Conservation (phyloP, 2,113 vertebrate species). For the Syngnathus typhle region DNA sequence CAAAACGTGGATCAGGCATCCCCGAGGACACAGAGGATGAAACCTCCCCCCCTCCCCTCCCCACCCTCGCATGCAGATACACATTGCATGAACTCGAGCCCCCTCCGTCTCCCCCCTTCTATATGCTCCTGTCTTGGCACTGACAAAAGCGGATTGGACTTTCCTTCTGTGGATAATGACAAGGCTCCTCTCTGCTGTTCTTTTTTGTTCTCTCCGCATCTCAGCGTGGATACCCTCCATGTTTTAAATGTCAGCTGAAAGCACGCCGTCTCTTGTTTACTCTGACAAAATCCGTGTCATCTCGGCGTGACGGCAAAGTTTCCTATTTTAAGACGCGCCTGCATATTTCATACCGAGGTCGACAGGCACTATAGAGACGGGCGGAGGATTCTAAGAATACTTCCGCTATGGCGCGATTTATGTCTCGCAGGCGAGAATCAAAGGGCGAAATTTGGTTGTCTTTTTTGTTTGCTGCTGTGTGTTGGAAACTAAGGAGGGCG, state of each 20-base stretch:
- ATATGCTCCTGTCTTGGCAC: slow-evolving; percentile 30
- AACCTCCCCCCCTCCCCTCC: slow-evolving; percentile 19
- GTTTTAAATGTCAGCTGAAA: slow-evolving; percentile 44
- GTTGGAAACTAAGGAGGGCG: slow-evolving; percentile 24
- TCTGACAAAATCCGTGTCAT: slow-evolving; percentile 25
- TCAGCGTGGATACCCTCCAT: slow-evolving; percentile 25
- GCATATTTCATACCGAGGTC: slow-evolving; percentile 58
- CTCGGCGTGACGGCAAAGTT: slow-evolving; percentile 39
- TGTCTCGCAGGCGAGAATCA: slow-evolving; percentile 29
- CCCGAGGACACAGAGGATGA: slow-evolving; percentile 54
- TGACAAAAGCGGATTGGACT: slow-evolving; percentile 19
- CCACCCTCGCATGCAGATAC: slow-evolving; percentile 5
- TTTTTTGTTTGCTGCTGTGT: slow-evolving; percentile 14
- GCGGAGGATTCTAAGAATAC: slow-evolving; percentile 62
- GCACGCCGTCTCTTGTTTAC: slow-evolving; percentile 46
- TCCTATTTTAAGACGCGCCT: slow-evolving; percentile 54
- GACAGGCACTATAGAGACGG: slow-evolving; percentile 36
- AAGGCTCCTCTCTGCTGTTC: slow-evolving; percentile 20
- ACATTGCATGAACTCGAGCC: slow-evolving; percentile 22
- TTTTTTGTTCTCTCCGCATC: slow-evolving; percentile 7
- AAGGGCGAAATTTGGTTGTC: slow-evolving; percentile 11
- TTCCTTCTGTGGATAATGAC: slow-evolving; percentile 28
- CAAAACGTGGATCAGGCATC: slow-evolving; percentile 63
- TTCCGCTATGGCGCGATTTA: slow-evolving; percentile 43
- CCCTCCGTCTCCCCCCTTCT: slow-evolving; percentile 1